These are phyloP conservation scores for Acrocephalus arundinaceus DNA, from an alignment of 2,113 vertebrate species.

Conservation along the genomic window DNA sequence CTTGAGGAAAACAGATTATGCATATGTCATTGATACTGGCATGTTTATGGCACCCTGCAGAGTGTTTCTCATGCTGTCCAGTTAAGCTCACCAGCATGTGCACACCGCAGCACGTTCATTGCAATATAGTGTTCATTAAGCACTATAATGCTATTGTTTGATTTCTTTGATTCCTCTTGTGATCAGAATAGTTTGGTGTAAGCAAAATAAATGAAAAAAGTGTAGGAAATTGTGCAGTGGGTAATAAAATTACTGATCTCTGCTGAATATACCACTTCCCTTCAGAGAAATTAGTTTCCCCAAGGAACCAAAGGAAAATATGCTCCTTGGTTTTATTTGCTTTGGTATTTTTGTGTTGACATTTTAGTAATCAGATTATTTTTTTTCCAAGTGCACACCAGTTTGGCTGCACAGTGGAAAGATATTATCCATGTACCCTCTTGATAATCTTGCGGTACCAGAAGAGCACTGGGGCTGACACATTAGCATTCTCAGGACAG, in stretches of 20 bases:
- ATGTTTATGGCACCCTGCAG: not conserved
- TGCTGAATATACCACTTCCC: not conserved
- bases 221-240: not conserved
- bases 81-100: not conserved
- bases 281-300: not conserved
- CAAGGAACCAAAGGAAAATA: not conserved
- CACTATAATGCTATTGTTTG: not conserved
- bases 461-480: not conserved
- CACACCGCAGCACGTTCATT: not conserved
- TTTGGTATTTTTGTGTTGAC: not conserved
- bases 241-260: not conserved
- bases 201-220: not conserved
- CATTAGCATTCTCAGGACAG: not conserved
- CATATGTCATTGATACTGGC: not conserved
- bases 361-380: not conserved
- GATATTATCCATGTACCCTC: not conserved
- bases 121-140: not conserved
- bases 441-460: not conserved
- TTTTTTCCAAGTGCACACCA: not conserved
- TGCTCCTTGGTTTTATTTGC: not conserved
- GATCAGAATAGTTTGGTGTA: not conserved
- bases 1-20: not conserved
- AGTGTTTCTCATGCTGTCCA: not conserved
- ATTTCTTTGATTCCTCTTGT: not conserved
- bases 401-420: not conserved